These are phyloP conservation scores for Dusona sp. DNA, from an alignment of 2,888 invertebrate species.

Conservation along the genomic window DNA sequence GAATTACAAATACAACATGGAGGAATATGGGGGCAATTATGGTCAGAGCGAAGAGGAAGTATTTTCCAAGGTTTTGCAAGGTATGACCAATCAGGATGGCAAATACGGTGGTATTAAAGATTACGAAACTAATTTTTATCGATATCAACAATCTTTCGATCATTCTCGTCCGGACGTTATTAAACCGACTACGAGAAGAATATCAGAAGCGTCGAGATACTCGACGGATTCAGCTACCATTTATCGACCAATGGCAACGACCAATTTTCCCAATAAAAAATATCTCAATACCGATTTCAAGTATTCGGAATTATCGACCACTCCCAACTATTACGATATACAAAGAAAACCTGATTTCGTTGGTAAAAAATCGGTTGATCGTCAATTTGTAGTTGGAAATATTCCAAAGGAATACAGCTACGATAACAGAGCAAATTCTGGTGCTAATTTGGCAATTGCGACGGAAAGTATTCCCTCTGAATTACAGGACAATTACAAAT, in stretches of 20 bases:
- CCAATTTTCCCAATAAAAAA: conserved; percentile 71
- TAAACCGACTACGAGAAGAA: conserved; percentile 82
- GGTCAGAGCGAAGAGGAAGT: conserved; percentile 92
- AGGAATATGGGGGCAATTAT: conserved; percentile 88
- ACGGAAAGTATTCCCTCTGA: conserved; percentile 33
- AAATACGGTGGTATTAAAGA: conserved; percentile 72
- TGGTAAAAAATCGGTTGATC: conserved; percentile 70
- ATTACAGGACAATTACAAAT: conserved; percentile 69
- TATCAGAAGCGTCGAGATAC: conserved; percentile 71
- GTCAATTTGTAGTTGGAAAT: conserved; percentile 89
- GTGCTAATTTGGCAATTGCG: conserved; percentile 64
- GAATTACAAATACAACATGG: conserved; percentile 88
- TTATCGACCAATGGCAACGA: conserved; percentile 76
- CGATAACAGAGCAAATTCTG: conserved; percentile 25
- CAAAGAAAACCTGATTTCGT: conserved; percentile 68
- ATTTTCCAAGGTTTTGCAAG: conserved; percentile 90
- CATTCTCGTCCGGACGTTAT: conserved; percentile 83
- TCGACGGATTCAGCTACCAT: conserved; percentile 70
- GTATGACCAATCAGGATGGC: conserved; percentile 85
- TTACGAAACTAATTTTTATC: conserved; percentile 78
- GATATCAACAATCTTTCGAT: conserved; percentile 77
- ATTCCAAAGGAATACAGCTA: conserved; percentile 86
- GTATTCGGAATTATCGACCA: conserved; percentile 77
- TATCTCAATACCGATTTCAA: conserved; percentile 80
- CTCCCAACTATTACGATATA: conserved; percentile 79